Evolutionary conservation across 2,797 vertebrate genomes (phyloP), one percentile per base, ranked within the genome.

Genomic region (Phoxinus dragarum): DNA sequence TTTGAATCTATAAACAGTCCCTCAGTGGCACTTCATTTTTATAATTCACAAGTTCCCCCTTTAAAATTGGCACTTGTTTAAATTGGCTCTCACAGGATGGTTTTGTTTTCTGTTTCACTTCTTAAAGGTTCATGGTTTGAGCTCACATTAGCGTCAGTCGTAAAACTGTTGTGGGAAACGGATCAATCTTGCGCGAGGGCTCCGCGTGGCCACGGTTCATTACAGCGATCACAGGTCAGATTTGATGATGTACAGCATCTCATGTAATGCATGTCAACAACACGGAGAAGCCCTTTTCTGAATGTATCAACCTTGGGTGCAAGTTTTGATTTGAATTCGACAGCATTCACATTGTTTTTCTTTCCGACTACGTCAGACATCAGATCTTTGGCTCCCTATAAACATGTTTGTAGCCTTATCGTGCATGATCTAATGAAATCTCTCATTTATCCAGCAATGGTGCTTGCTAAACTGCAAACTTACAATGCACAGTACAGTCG

Each of bases 401-500:
- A 66, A 77, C 49, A 76, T 81, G 88, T 90, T 89, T 88, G 89
- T 90, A 90, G 91, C 90, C 90, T 91, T 90, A 88, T 89, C 72
- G 85, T 86, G 86, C 85, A 80, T 86, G 89, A 85, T 89, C 90
- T 89, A 84, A 86, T 85, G 82, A 86, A 78, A 89, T 69, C 88
- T 84, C 86, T 88, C 87, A 81, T 84, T 83, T 89, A 86, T 90
- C 81, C 84, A 86, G 89, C 88, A 89, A 79, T 87, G 92, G 92
- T 91, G 91, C 91, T 93, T 89, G 87, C 86, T 56, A 88, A 93
- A 89, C 90, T 92, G 91, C 89, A 89, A 86, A 89, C 89, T 86
- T 54, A 38, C 81, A 88, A 84, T 56, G 72, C 86, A 80, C 76
- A 78, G 56, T 42, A 42, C 54, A 86, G 85, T 82, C 54, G 82